Evolutionary conservation across 2,797 vertebrate species (phyloP).

Genomic region (Anas bernieri): DNA sequence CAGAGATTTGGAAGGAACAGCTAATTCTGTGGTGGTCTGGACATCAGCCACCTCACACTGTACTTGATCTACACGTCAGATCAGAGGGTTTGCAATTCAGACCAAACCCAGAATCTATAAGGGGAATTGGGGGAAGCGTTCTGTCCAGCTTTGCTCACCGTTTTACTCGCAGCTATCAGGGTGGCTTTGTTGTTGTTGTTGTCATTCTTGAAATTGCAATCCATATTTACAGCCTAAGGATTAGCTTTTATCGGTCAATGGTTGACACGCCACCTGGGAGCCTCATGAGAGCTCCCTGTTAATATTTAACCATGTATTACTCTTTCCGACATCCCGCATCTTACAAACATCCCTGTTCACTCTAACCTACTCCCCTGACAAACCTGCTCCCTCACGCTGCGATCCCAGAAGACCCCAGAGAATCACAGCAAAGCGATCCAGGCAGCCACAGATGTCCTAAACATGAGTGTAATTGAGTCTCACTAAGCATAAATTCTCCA

Average conservation of each 20-base stretch:
- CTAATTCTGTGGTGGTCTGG: background rate
- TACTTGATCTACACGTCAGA: background rate
- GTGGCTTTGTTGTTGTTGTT: background rate
- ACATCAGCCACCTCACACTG: background rate
- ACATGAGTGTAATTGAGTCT: background rate
- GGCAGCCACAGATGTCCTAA: background rate
- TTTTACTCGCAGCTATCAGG: background rate
- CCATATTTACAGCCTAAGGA: slow-evolving; percentile 19
- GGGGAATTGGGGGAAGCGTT: background rate
- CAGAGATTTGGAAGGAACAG: background rate
- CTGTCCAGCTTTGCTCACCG: background rate
- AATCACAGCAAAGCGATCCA: background rate
- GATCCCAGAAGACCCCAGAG: background rate
- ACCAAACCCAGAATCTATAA: background rate
- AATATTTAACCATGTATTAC: slow-evolving; percentile 62
- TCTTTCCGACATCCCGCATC: background rate
- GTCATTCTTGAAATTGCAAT: slow-evolving; percentile 34
- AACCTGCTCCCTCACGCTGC: background rate
- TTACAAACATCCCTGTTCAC: slow-evolving; percentile 38
- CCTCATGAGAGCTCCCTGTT: slow-evolving; percentile 1
- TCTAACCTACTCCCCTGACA: background rate
- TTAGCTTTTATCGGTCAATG: slow-evolving; percentile 29
- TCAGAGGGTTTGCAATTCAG: background rate
- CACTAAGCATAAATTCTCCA: background rate
- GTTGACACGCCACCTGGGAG: slow-evolving; percentile 10